Base-by-base conservation (phyloP, 1,140 invertebrate species). In the Drosophila biarmipes region DNA sequence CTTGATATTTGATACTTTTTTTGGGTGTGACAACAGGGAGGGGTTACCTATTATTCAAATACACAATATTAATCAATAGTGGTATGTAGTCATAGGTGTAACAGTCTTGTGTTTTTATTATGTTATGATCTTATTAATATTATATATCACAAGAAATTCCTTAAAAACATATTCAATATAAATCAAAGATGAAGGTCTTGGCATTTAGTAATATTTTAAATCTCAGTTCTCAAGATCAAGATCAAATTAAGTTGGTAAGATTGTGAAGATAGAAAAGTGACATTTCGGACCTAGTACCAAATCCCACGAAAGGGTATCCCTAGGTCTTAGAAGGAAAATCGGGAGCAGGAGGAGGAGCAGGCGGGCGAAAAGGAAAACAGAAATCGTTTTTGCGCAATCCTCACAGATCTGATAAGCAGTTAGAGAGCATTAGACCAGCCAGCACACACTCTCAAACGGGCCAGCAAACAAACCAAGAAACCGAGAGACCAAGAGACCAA, bases 361-460 rank as follows among this genome's bases (percentile, higher is more conserved):
- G 38, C 14, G 43, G 52, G 46, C 35, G 40, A 42, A 64, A 62
- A 54, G 51, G 35, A 46, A 76, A 78, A 71, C 76, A 72, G 77
- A 67, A 85, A 84, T 78, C 80, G 80, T 74, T 79, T 82, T 84
- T 85, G 80, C 72, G 79, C 80, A 79, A 82, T 85, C 75, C 79
- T 57, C 69, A 78, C 81, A 84, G 85, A 86, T 86, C 82, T 86
- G 82, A 86, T 86, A 86, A 86, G 82, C 82, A 68, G 80, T 86
- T 85, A 81, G 77, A 81, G 78, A 85, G 81, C 78, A 86, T 80
- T 80, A 86, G 80, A 80, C 73, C 67, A 72, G 46, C 55, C 46
- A 71, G 48, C 73, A 66, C 66, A 78, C 74, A 78, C 64, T 46
- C 71, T 51, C 59, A 58, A 67, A 37, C 49, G 15, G 48, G 46